These are phyloP conservation scores for Paralichthys olivaceus DNA, from an alignment of 2,113 vertebrate species.

Conservation along the genomic window DNA sequence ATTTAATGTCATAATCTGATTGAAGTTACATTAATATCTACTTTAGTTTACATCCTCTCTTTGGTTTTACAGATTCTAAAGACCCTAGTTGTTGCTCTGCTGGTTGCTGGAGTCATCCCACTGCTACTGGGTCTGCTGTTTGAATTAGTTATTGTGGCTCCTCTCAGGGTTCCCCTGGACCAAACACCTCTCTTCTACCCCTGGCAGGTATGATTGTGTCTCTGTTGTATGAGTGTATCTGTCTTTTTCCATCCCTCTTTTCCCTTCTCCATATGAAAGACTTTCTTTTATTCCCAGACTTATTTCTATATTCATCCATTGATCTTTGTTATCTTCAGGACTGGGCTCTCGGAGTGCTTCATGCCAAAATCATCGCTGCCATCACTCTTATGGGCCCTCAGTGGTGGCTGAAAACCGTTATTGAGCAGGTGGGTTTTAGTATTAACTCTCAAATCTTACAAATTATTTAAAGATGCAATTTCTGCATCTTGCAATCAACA, in stretches of 20 bases:
- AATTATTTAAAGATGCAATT: background rate
- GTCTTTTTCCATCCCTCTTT: background rate
- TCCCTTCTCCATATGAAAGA: no score
- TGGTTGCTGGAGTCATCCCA: slow-evolving; percentile 95
- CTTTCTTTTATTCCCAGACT: background rate
- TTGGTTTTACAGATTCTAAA: slow-evolving; percentile 89
- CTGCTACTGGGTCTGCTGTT: slow-evolving; percentile 94
- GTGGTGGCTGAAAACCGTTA: slow-evolving; percentile 99
- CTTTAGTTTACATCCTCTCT: background rate
- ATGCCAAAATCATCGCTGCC: slow-evolving; percentile 99
- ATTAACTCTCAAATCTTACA: background rate
- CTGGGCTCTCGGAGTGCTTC: slow-evolving; percentile 98
- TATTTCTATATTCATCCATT: background rate
- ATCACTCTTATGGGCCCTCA: slow-evolving; percentile 99
- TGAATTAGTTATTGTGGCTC: slow-evolving; percentile 96
- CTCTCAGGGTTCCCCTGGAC: slow-evolving; percentile 95
- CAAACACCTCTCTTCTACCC: slow-evolving; percentile 98
- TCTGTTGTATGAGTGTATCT: background rate
- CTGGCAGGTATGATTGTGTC: slow-evolving; percentile 90
- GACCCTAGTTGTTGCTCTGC: slow-evolving; percentile 92
- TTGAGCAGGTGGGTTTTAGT: slow-evolving; percentile 89
- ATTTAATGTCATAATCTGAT: background rate
- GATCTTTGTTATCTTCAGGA: slow-evolving; percentile 80
- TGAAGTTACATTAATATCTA: background rate
- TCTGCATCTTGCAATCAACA: background rate